Evolutionary conservation across 2,888 invertebrate species (phyloP).

Genomic region (Sinotaia quadrata): DNA sequence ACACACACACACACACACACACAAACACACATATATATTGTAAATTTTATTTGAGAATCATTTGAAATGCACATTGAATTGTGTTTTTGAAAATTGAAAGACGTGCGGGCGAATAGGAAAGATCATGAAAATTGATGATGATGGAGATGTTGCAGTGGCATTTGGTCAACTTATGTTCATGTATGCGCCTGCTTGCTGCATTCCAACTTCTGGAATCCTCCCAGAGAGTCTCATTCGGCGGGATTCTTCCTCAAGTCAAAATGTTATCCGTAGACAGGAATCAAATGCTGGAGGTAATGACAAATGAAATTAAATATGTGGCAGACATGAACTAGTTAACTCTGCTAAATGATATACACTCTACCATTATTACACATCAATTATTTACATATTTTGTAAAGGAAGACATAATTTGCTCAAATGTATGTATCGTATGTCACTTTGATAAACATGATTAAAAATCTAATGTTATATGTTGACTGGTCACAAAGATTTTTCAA

Average conservation of each 20-base stretch:
- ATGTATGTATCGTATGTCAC: too few species aligned
- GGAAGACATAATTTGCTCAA: too few species aligned
- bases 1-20: neutral
- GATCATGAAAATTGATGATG: conserved; percentile 28
- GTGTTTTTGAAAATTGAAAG: conserved; percentile 6
- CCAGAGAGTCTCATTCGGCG: too few species aligned
- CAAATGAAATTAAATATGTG: too few species aligned
- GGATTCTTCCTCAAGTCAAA: too few species aligned
- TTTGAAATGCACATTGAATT: neutral
- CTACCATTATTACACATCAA: too few species aligned
- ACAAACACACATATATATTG: neutral
- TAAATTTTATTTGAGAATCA: neutral
- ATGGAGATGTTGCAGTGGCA: conserved; percentile 20
- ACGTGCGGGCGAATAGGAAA: conserved; percentile 22
- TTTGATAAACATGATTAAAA: too few species aligned
- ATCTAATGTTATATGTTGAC: too few species aligned
- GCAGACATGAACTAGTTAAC: too few species aligned
- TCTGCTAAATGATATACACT: too few species aligned
- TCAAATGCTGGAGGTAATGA: neutral
- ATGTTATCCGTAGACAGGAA: neutral
- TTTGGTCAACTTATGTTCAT: conserved; percentile 23
- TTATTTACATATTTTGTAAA: too few species aligned
- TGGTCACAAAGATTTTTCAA: too few species aligned
- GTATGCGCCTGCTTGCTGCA: conserved; percentile 26
- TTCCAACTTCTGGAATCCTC: neutral